These are phyloP conservation scores for Lissocephala sabroskyi DNA, from an alignment of 2,888 invertebrate genomes.

Conservation along the genomic window DNA sequence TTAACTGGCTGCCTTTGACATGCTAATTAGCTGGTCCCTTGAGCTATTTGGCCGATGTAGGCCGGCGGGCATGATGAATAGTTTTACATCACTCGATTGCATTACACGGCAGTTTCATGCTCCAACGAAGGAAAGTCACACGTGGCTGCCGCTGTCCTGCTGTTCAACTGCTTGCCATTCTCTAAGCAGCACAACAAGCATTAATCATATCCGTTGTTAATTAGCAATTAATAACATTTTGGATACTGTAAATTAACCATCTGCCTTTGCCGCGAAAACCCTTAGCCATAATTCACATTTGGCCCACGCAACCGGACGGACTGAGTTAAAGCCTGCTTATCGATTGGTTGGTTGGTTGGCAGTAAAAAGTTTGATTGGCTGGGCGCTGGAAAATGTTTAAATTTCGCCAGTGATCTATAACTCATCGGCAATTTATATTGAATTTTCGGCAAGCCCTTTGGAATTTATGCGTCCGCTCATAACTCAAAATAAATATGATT, in stretches of 20 bases:
- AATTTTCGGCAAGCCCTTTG: too few species aligned
- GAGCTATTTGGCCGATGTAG: too few species aligned
- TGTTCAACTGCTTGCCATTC: too few species aligned
- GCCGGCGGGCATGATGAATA: constrained; percentile 55
- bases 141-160: constrained; percentile 37
- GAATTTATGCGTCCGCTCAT: background rate
- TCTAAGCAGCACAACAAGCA: too few species aligned
- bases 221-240: constrained; percentile 60
- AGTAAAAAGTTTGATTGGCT: too few species aligned
- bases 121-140: constrained; percentile 48
- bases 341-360: too few species aligned
- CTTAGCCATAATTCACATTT: constrained; percentile 36
- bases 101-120: constrained; percentile 56
- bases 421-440: too few species aligned
- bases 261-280: constrained; percentile 13
- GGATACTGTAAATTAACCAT: constrained; percentile 52
- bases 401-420: too few species aligned
- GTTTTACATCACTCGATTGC: constrained; percentile 51
- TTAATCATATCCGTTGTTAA: constrained; percentile 56
- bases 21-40: constrained; percentile 52
- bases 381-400: too few species aligned
- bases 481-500: constrained; percentile 17
- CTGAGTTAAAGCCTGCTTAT: too few species aligned
- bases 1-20: constrained; percentile 52
- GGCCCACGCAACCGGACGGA: constrained; percentile 14